Conservation (phyloP, 2,113 vertebrate species). For the Hassar affinis region DNA sequence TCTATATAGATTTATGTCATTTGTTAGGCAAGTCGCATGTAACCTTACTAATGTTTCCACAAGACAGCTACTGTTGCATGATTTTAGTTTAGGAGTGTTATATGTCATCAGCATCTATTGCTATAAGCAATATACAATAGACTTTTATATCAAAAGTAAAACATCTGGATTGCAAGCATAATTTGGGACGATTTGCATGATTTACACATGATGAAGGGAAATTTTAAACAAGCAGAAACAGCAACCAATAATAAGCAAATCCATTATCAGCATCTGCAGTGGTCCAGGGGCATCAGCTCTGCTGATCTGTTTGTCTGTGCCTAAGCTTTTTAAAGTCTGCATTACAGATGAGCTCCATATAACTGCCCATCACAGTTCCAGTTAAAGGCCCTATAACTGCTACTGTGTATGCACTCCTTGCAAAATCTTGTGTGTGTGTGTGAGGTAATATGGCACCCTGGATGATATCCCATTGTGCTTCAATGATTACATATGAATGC, state of each 20-base stretch:
- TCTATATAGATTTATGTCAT: no score
- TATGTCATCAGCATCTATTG: not conserved
- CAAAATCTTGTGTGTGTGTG: slow-evolving; percentile 17
- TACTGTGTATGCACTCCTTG: not conserved
- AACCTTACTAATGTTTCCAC: not conserved
- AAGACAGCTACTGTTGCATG: not conserved
- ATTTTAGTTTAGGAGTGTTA: not conserved
- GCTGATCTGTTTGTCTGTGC: not conserved
- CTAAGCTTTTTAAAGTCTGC: slow-evolving; percentile 11
- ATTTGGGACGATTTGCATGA: not conserved
- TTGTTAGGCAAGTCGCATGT: not conserved
- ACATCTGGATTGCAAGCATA: not conserved
- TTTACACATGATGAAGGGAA: not conserved
- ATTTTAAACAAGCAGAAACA: not conserved
- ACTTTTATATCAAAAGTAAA: not conserved
- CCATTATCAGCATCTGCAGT: slow-evolving; percentile 9
- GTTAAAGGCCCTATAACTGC: slow-evolving; percentile 32
- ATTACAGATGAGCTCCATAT: slow-evolving; percentile 25
- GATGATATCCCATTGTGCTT: slow-evolving; percentile 17
- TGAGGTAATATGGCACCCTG: not conserved
- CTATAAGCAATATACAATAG: not conserved
- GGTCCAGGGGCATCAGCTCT: not conserved
- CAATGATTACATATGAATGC: not conserved
- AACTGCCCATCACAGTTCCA: slow-evolving; percentile 41
- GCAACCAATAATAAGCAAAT: not conserved